These are phyloP conservation scores for Temnopleurus reevesii DNA, from an alignment of 53 echinoderm and acorn worm species.

Conservation along the genomic window DNA sequence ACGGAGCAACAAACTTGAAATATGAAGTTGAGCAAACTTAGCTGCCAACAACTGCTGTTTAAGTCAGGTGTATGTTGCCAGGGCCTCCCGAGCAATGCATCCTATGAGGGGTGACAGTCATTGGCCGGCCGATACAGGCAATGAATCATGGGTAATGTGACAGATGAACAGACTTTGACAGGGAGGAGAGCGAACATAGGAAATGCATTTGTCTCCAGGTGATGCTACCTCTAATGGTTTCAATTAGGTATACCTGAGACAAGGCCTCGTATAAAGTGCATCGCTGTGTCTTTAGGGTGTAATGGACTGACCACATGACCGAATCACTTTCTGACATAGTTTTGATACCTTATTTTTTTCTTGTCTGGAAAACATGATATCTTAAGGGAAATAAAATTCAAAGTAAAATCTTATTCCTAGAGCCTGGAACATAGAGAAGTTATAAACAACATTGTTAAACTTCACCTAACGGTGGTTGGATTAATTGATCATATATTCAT, in stretches of 20 bases:
- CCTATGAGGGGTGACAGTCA: background rate
- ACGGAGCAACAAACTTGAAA: background rate
- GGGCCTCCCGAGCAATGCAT: conserved; percentile 11
- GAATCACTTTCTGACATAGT: background rate
- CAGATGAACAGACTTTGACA: background rate
- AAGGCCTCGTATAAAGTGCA: background rate
- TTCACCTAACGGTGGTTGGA: no score
- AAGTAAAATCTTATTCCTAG: no score
- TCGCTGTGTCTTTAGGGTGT: background rate
- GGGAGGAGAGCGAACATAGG: background rate
- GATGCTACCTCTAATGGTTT: background rate
- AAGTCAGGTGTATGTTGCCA: background rate
- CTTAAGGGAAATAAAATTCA: no score
- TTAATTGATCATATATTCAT: no score
- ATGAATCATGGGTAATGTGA: conserved; percentile 9
- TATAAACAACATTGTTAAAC: no score
- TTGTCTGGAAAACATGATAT: no score
- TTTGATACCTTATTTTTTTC: background rate
- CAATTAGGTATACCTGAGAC: background rate
- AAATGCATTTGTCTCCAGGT: background rate
- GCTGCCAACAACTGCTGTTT: background rate
- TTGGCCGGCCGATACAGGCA: background rate
- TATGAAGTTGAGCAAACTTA: background rate
- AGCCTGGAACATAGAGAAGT: no score
- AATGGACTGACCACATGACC: background rate